A percentile compares a stretch with the other conserved stretches of the same genome.
These are phyloP conservation scores for Geodia barretti DNA, from an alignment of 37 sponge, comb jelly and placozoan genomes.

Conservation along the genomic window DNA sequence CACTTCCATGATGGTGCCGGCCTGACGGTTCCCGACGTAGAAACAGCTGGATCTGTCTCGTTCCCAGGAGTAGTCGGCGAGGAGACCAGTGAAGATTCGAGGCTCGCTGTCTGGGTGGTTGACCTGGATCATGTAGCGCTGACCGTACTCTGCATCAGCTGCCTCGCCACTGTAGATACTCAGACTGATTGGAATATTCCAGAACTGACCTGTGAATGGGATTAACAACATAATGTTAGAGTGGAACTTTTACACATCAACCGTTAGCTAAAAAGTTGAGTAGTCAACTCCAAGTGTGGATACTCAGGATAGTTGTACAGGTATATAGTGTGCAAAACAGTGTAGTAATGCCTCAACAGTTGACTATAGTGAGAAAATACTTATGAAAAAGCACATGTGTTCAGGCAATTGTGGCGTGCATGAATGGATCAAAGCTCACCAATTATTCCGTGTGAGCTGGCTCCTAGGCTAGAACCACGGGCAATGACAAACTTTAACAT, in stretches of 20 bases:
- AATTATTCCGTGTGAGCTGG: constrained; percentile 48
- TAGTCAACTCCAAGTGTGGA: neutral
- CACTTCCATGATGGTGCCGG: constrained; percentile 39
- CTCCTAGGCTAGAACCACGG: constrained; percentile 38
- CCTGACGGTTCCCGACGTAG: constrained; percentile 55
- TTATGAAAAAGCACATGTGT: neutral
- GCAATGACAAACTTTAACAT: constrained; percentile 61
- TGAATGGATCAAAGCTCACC: constrained; percentile 25
- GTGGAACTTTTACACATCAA: neutral
- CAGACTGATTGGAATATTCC: constrained; percentile 57
- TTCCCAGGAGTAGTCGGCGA: constrained; percentile 46
- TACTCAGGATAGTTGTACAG: neutral
- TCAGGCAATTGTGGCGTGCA: neutral
- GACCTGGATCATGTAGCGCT: constrained; percentile 37
- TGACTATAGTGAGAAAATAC: neutral
- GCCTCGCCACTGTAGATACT: neutral
- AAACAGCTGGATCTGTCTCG: constrained; percentile 16
- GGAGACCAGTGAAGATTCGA: constrained; percentile 40
- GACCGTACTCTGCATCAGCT: neutral
- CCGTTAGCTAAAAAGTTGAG: neutral
- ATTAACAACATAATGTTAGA: no score
- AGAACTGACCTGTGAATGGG: constrained; percentile 54
- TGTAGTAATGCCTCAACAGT: neutral
- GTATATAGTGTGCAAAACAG: neutral
- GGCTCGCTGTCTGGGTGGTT: constrained; percentile 16